Evolutionary conservation across 2,797 vertebrate species (phyloP), one percentile per base, ranked within the genome.

Genomic region (Sebastes trivittatus): DNA sequence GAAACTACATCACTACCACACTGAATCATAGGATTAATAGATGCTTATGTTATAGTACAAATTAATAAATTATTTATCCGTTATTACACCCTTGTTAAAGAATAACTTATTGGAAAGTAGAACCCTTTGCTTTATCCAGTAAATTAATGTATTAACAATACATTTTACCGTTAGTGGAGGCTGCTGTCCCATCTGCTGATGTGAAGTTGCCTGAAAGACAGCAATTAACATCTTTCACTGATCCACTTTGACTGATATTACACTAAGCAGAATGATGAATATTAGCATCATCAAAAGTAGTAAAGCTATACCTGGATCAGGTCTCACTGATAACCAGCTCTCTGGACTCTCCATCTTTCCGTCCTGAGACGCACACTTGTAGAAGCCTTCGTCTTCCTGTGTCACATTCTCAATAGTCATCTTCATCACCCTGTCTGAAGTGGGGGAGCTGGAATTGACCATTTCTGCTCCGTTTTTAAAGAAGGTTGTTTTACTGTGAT

Each of bases 281-380:
- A 49, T 61, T 3, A 32, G 11, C 5, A 25, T 34, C 6, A 25
- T 59, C 2, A 56, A 59, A 70, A 59, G 13, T 8, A 59, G 13
- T 10, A 14, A 8, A 22, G 25, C 82, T 49, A 54, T 52, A 89
- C 86, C 81, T 86, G 0, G 16, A 54, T 80, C 59, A 65, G 77
- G 70, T 72, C 36, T 87, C 32, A 94, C 94, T 68, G 93, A 92
- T 36, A 95, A 67, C 91, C 92, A 93, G 78, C 87, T 93, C 74
- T 88, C 90, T 46, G 87, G 80, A 83, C 92, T 94, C 86, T 91
- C 79, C 79, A 78, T 59, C 65, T 32, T 72, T 64, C 77, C 11
- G 42, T 85, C 87, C 7, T 1, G 10, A 9, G 87, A 88, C 0
- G 61, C 85, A 85, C 95, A 95, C 62, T 83, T 93, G 82, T 95